Base-by-base conservation (phyloP, 2,888 invertebrate genomes). In the Acleris laterana region DNA sequence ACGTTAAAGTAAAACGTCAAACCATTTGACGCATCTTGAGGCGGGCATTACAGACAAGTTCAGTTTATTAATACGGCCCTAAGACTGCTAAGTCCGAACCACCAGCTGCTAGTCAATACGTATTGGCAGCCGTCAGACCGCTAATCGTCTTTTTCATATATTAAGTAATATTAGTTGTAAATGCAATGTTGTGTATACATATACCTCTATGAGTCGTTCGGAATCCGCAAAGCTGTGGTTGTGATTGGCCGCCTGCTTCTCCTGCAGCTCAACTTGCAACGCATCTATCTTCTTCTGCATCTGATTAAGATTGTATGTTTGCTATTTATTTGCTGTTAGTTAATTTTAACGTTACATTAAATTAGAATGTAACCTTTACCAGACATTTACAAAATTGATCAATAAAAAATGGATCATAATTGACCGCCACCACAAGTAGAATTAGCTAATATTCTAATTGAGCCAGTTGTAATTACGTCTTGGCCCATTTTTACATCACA, bases 251-350 rank as follows among this genome's bases (percentile, higher is more conserved):
- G 77, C 74, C 70, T 80, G 82, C 73, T 81, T 79, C 67, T 90
- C 86, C 63, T 85, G 82, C 72, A 94, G 75, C 75, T 93, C 90
- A 25, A 77, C 79, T 80, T 94, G 90, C 69, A 94, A 81, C 16
- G 90, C 77, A 63, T 88, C 87, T 76, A 94, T 90, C 82, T 93
- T 94, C 57, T 87, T 87, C 82, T 94, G 93, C 87, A 94, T 89
- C 94, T 94, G 81, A 49, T 19, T 62, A 58, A 16, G 5, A 44
- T 13, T 11, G 25, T 17, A 52, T 13, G 20, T 16, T 7, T 4
- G 16, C 25, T 22, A 48, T 11, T 53, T 17, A 28, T 46, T 46
- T 46, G 5, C 46, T 46, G 46, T n/a, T 4, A 38, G 3, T 38
- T 38, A 13, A 38, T 38, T 38, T 38, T 13, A 38, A 38, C 38